phyloP scores from a whole-genome alignment of 2,888 invertebrate genomes.

The Pimpla rufipes region DNA sequence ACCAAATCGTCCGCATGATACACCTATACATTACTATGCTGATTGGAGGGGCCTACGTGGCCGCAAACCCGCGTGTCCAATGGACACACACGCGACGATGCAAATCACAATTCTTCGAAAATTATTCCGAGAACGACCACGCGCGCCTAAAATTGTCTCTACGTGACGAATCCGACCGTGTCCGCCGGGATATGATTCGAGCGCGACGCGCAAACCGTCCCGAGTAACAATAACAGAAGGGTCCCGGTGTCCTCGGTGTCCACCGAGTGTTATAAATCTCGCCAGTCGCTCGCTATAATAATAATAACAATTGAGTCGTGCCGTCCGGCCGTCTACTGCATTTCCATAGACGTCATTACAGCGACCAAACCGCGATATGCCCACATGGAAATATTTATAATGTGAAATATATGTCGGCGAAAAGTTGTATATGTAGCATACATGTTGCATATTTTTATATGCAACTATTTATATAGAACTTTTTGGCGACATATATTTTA shows the following conservation, averaged over 20 bases:
- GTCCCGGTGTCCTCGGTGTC: no score
- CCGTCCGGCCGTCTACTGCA: background rate
- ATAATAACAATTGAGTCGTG: slow-evolving; percentile 14
- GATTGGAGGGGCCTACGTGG: background rate
- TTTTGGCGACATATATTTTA: no score
- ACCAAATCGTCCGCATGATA: slow-evolving; percentile 5
- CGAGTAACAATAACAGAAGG: background rate
- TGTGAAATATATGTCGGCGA: no score
- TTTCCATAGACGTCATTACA: slow-evolving; percentile 2
- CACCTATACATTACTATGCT: slow-evolving; percentile 2
- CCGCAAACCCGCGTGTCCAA: background rate
- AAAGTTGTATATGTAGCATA: no score
- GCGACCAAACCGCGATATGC: background rate
- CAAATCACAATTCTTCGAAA: background rate
- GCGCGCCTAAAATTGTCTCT: slow-evolving; percentile 25
- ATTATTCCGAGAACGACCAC: slow-evolving; percentile 13
- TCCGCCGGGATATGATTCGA: background rate
- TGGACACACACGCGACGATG: background rate
- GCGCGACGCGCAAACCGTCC: slow-evolving; percentile 1
- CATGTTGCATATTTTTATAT: no score
- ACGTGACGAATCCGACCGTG: background rate
- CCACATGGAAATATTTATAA: no score
- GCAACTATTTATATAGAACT: no score
- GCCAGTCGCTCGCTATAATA: background rate
- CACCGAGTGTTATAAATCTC: background rate